Percentiles rank a stretch among this genome's conserved stretches.
Evolutionary conservation across 2,113 vertebrate genomes (phyloP).

Genomic region (Sigmodon hispidus): DNA sequence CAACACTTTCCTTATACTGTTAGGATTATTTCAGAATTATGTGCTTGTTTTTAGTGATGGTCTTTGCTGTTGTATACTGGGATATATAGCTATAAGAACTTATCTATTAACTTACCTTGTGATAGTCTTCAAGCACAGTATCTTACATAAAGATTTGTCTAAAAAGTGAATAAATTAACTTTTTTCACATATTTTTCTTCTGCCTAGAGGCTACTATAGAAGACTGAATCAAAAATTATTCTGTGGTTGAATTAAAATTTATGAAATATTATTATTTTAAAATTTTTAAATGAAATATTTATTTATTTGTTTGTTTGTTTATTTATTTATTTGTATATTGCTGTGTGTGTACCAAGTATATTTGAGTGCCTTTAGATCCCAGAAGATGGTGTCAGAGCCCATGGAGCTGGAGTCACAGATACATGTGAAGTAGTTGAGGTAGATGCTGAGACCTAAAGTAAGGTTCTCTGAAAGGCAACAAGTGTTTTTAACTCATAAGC

Average conservation of each 20-base stretch:
- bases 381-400: not conserved
- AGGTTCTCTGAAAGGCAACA: not conserved
- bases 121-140: not conserved
- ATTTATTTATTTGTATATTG: not conserved
- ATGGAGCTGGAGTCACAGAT: not conserved
- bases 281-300: not conserved
- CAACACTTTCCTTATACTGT: not conserved
- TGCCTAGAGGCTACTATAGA: not conserved
- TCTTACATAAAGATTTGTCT: not conserved
- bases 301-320: not conserved
- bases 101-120: not conserved
- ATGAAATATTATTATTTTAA: not conserved
- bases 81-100: not conserved
- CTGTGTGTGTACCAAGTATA: not conserved
- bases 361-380: not conserved
- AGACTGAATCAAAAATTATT: not conserved
- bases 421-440: not conserved
- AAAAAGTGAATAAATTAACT: not conserved
- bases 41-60: not conserved
- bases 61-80: not conserved
- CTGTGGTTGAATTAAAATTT: not conserved
- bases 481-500: not conserved
- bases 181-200: not conserved
- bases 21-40: not conserved
- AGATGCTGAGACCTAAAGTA: not conserved